Conservation (phyloP, 2,113 vertebrate genomes). For the Lathamus discolor region DNA sequence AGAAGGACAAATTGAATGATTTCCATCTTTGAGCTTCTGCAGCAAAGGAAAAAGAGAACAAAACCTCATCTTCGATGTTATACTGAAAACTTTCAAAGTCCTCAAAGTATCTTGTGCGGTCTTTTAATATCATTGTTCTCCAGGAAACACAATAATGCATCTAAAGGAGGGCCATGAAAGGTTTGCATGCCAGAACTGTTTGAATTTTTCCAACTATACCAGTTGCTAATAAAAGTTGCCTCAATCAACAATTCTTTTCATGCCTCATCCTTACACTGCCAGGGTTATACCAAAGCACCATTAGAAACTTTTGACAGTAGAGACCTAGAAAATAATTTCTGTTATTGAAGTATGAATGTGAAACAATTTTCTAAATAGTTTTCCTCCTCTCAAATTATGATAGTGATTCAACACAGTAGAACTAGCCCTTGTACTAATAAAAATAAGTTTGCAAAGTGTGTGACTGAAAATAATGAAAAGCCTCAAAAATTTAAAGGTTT, state of each 20-base stretch:
- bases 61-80: neutral
- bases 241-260: neutral
- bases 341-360: neutral
- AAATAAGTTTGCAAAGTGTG: neutral
- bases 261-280: neutral
- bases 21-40: neutral
- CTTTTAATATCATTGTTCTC: neutral
- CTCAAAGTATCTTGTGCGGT: neutral
- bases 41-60: neutral
- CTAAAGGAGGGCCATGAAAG: neutral
- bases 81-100: neutral
- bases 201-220: neutral
- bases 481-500: neutral
- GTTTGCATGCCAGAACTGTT: neutral
- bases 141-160: neutral
- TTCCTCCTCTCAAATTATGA: neutral
- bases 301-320: neutral
- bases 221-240: neutral
- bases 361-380: neutral
- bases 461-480: neutral
- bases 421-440: neutral
- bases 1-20: neutral
- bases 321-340: neutral
- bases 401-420: neutral
- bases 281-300: neutral